Base-by-base conservation (phyloP, 2,888 invertebrate species). In the Belgica antarctica region DNA sequence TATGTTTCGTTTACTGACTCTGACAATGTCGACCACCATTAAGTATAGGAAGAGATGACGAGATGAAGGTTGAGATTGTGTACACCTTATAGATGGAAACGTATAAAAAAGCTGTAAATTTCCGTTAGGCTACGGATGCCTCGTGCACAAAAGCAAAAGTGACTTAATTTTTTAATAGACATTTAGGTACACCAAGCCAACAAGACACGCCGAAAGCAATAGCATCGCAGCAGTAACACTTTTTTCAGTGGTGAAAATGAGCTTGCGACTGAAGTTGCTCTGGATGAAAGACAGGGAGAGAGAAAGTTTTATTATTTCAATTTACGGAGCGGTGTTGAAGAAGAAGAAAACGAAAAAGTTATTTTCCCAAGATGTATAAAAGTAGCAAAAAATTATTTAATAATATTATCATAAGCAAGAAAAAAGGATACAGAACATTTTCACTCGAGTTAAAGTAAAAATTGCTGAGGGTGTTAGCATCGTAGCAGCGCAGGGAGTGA, bases 301-400 rank as follows among this genome's bases (percentile, higher is more conserved):
- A 31, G 41, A 65, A 65, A 65, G 65, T 65, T 65, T 65, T 65
- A 65, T 65, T 65, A 65, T 65, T 65, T 65, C 65, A 65, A 65
- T 65, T 65, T 65, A 65, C 34, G 22, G 24, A 52, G 22, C 17
- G 41, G 17, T 24, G 41, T 41, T 10, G 25, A 36, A 15, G n/a
- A 25, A 8, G 47, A 47, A 41, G 31, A 62, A n/a, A n/a, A n/a
- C 7, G 62, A 65, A 65, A 65, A 62, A 19, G 10, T 63, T 65
- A 2, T 36, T 41, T 36, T 65, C 65, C 28, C 65, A 65, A 46
- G 65, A 65, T 47, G 65, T 65, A 62, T 28, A 65, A 24, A 65
- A 62, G 62, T 62, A 62, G 62, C 62, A 36, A 65, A 65, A 65
- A 47, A 65, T 65, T 65, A 65, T 65, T 65, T 41, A 65, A 65